Evolutionary conservation across 2,888 invertebrate genomes (phyloP), one percentile per base, ranked within the genome.

Genomic region (Epistrophella euchroma): DNA sequence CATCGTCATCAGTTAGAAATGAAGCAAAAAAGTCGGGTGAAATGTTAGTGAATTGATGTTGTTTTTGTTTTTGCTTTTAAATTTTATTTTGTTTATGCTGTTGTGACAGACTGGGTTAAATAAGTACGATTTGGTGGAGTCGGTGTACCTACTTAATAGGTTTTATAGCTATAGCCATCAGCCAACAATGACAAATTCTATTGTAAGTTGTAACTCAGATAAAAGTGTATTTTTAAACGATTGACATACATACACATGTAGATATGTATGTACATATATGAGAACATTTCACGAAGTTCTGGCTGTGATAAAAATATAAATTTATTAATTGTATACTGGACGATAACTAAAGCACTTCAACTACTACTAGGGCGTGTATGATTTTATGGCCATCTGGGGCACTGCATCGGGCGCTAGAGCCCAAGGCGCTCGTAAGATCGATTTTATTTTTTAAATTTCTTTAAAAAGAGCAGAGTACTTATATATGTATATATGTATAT

Each of bases 1-100:
- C 74, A 40, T 40, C 55, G 62, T 70, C 79, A 80, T 19, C 45
- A 47, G 22, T 43, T 17, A 55, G 25, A 43, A 25, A 60, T 82
- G 72, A 37, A 58, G 11, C 71, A 50, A 40, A 50, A 22, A 55
- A 1, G 32, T 60, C 76, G 47, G 55, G 56, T 77, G 72, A 81
- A 81, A 77, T 81, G 85, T 85, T 50, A 85, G 85, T 85, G 37
- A 56, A 70, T 71, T 71, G 28, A 3, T 74, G 17, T 64, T 72
- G 45, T 72, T 40, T 76, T 45, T 22, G 72, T 79, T 75, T n/a
- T n/a, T 25, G 11, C 35, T 13, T 70, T 19, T 1, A 19, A 66
- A 35, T 37, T 50, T 70, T 60, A 40, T 11, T 11, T 82, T 60
- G 66, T 47, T 52, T 70, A 50, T 77, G 52, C 78, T 62, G 43